Evolutionary conservation across 2,113 vertebrate genomes (phyloP).

Genomic region (Trinectes maculatus): DNA sequence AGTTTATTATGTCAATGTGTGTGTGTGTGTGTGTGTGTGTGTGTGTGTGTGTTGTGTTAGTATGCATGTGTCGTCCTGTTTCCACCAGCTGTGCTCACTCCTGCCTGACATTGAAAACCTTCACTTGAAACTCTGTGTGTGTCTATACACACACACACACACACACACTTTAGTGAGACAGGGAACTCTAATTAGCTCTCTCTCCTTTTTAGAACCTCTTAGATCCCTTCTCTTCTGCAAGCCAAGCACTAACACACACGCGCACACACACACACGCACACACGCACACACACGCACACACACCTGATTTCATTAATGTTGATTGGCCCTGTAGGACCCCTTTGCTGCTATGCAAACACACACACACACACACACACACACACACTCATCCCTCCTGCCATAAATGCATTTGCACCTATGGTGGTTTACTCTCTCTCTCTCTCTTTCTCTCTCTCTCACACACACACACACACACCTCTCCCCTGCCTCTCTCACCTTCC

Average conservation of each 20-base stretch:
- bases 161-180: conserved; percentile 62
- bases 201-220: conserved; percentile 76
- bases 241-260: conserved; percentile 65
- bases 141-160: conserved; percentile 54
- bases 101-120: conserved; percentile 79
- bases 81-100: conserved; percentile 75
- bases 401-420: conserved; percentile 77
- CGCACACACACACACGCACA: conserved; percentile 41
- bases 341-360: conserved; percentile 55
- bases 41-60: conserved; percentile 59
- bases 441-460: conserved; percentile 56
- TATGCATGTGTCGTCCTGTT: conserved; percentile 63
- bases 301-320: conserved; percentile 78
- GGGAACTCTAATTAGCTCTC: conserved; percentile 71
- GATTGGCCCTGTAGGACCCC: conserved; percentile 75
- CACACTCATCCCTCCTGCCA: conserved; percentile 63
- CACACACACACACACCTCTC: conserved; percentile 54
- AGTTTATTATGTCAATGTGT: conserved; percentile 31
- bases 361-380: conserved; percentile 37
- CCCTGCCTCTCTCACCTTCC: conserved; percentile 73
- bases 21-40: conserved; percentile 2
- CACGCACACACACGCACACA: conserved; percentile 49
- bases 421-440: conserved; percentile 56
- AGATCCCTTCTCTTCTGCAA: conserved; percentile 73
- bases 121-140: conserved; percentile 60